Evolutionary conservation across 2,113 vertebrate species (phyloP).

Genomic region (Bos taurus): DNA sequence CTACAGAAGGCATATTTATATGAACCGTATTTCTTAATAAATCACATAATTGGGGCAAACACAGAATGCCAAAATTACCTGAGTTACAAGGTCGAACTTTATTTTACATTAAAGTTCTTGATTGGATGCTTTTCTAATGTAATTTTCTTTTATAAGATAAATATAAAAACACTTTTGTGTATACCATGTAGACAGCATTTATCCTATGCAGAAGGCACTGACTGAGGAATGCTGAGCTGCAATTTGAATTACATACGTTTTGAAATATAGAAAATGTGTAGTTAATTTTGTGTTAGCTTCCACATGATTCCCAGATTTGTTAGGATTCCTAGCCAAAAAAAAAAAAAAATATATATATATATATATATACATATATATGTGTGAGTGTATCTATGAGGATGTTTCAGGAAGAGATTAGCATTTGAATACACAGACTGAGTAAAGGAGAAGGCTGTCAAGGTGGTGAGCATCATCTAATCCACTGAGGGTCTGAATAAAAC

Average conservation of each 20-base stretch:
- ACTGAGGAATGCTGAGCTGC: neutral
- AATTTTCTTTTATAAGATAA: neutral
- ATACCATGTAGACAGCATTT: neutral
- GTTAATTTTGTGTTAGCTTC: neutral
- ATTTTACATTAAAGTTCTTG: neutral
- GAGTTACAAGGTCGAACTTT: neutral
- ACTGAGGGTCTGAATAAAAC: neutral
- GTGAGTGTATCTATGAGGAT: neutral
- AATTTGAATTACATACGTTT: neutral
- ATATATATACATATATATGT: neutral
- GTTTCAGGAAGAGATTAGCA: neutral
- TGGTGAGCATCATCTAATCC: no score
- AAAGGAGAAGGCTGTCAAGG: neutral
- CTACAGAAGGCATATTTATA: neutral
- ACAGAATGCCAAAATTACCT: neutral
- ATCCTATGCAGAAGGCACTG: neutral
- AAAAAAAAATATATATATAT: no score
- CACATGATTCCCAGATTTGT: neutral
- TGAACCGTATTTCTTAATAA: neutral
- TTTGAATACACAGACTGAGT: neutral
- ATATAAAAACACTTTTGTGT: neutral
- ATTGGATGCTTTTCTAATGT: neutral
- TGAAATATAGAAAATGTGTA: neutral
- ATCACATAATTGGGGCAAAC: neutral
- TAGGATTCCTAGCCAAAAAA: neutral